Conservation (phyloP, 2,797 vertebrate species). For the Rhinoraja longicauda region DNA sequence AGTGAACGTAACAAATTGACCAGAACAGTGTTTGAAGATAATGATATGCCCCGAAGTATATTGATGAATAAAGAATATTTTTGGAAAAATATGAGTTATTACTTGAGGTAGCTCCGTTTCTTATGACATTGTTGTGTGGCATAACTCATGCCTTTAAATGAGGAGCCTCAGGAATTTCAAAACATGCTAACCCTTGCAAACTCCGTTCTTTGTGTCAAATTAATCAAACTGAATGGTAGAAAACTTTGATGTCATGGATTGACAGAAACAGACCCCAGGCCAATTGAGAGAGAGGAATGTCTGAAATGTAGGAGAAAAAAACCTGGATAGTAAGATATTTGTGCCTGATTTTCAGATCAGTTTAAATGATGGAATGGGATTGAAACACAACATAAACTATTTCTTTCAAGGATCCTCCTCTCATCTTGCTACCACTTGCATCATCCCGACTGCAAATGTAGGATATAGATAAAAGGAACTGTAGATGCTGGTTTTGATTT, state of each 20-base stretch:
- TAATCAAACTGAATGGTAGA: background rate
- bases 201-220: background rate
- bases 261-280: background rate
- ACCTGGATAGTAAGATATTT: background rate
- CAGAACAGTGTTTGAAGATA: no score
- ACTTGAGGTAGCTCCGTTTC: background rate
- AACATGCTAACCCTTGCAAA: background rate
- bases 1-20: no score
- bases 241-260: background rate
- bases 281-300: background rate
- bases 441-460: no score
- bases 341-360: background rate
- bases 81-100: background rate
- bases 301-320: background rate
- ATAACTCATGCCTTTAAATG: background rate
- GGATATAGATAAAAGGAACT: no score
- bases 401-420: no score
- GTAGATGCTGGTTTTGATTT: no score
- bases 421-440: no score
- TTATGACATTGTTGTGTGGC: background rate
- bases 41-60: no score
- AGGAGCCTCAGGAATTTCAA: background rate
- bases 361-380: no score
- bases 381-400: no score
- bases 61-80: no score